Base-by-base conservation (phyloP, 2,113 vertebrate species). In the Myiozetetes cayanensis region DNA sequence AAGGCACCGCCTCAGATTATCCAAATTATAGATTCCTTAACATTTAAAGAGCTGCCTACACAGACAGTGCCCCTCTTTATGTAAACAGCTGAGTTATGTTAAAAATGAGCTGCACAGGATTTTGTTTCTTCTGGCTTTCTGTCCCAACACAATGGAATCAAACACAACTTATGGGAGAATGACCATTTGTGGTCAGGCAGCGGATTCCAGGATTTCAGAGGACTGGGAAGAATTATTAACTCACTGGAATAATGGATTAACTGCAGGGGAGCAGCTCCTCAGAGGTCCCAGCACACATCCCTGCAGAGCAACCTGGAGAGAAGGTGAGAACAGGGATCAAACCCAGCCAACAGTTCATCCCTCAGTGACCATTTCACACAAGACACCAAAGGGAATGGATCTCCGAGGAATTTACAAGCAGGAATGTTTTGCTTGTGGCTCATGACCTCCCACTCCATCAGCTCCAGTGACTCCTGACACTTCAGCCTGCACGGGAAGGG, bases 151-250 rank as follows among this genome's bases (percentile, higher is more conserved):
- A 96, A 97, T 95, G 88, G 95, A 96, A 94, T 97, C 87, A 97
- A 97, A 96, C 92, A 97, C 79, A 91, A 39, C 95, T 96, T 92
- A 95, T 47, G 96, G 97, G 93, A 97, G 97, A 97, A 97, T 97
- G 97, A 98, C 95, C 97, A 98, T 94, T 94, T 97, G 97, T 97
- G 98, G 97, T 97, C 96, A 97, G 72, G 89, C 96, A 97, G 65
- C 50, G 92, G 96, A 96, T 83, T 93, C 76, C 85, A 95, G 74
- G 84, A 93, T 97, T 97, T 92, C 63, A 87, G 93, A 80, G 90
- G 73, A 89, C 95, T 94, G 90, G 80, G 89, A 93, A 66, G 82
- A 93, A 96, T 95, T 96, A 96, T 94, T 92, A 97, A 94, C 89
- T 97, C 94, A 84, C 81, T 89, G 80, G 87, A 97, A 97, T 94